Evolutionary conservation across 2,113 vertebrate species (phyloP), one percentile per base, ranked within the genome.

Genomic region (Phrynosoma blainvillii): DNA sequence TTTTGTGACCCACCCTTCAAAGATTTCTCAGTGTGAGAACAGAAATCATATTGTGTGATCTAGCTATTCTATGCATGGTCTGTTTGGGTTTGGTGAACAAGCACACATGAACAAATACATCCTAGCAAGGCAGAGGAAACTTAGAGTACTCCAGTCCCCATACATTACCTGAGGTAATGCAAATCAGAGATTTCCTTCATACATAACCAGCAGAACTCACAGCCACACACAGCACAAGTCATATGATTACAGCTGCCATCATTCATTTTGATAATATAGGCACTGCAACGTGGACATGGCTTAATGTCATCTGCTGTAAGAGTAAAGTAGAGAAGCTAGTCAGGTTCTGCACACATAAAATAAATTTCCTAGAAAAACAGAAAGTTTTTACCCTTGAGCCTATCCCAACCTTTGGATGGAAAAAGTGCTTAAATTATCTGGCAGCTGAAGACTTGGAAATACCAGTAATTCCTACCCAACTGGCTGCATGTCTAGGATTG

Each of bases 111-210:
- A n/a, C 12, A 70, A 73, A 12, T 23, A 52, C 8, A 10, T 12
- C 14, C 47, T 56, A 68, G 6, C 5, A 21, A 81, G 73, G 23
- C 30, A 77, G 32, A 73, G 30, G 40, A 9, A n/a, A 1, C 14
- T 10, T 32, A 70, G 32, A 16, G 16, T 52, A 32, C 36, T 40
- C 79, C 5, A 42, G n/a, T 85, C 52, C 25, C 36, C 84, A 70
- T 73, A 95, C 27, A 23, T 93, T 92, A 99, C 99, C 99, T 99
- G 97, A 99, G 98, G 98, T 99, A 99, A 98, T 99, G 99, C 96
- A 99, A 97, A 82, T 99, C 99, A 0, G 99, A 99, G 96, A 99
- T 99, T 96, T 99, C 99, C 97, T 99, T 99, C 99, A 99, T 99
- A 93, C 99, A 99, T 59, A 99, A 98, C 99, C 99, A 99, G 96